A percentile compares a stretch with the other conserved stretches of the same genome.
These are phyloP conservation scores for Archivesica marissinica DNA, from an alignment of 1,140 invertebrate genomes.

Conservation along the genomic window DNA sequence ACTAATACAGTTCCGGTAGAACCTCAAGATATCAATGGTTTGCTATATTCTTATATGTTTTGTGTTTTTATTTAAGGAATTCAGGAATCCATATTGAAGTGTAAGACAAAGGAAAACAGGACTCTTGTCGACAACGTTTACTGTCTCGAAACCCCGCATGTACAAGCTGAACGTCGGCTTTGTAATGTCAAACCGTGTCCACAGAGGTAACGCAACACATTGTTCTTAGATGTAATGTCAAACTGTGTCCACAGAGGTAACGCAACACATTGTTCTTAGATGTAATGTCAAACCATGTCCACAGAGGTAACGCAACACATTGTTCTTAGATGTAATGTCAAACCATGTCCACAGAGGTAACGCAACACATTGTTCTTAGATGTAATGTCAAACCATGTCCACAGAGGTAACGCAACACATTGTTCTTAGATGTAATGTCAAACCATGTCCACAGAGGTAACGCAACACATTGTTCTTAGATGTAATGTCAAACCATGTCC, in stretches of 20 bases:
- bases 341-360: slow-evolving; percentile 78
- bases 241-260: slow-evolving; percentile 78
- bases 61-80: slow-evolving; percentile 61
- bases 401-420: no score
- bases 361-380: no score
- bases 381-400: no score
- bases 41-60: no score
- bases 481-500: no score
- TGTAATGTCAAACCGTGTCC: slow-evolving; percentile 79
- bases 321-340: slow-evolving; percentile 80
- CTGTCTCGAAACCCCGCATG: slow-evolving; percentile 65
- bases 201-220: slow-evolving; percentile 77
- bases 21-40: no score
- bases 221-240: slow-evolving; percentile 80
- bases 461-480: no score
- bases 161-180: slow-evolving; percentile 71
- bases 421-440: no score
- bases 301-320: slow-evolving; percentile 77
- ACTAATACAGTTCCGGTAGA: no score
- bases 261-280: no score
- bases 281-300: slow-evolving; percentile 79
- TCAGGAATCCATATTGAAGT: slow-evolving; percentile 75
- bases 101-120: slow-evolving; percentile 69
- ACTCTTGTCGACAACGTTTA: slow-evolving; percentile 57
- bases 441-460: no score